Percentiles rank a stretch among this genome's conserved stretches.
phyloP scores from a whole-genome alignment of 2,113 vertebrate species.

The Raja brachyura region DNA sequence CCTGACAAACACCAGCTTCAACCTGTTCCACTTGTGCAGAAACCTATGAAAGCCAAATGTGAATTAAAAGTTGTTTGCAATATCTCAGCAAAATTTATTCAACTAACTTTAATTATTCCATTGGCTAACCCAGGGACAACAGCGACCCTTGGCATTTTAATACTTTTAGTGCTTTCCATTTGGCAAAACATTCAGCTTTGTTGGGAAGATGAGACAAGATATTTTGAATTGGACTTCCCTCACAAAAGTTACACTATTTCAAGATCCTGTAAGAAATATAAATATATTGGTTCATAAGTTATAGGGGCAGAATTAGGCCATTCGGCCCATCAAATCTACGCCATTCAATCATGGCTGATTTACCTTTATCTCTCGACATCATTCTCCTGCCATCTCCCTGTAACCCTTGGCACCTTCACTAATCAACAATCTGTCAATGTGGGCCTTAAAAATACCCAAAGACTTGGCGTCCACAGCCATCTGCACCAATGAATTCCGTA shows the following conservation, averaged over 20 bases:
- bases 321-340: too few species aligned
- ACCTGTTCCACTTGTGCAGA: not conserved
- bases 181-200: not conserved
- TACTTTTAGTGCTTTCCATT: not conserved
- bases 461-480: too few species aligned
- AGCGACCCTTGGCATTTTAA: not conserved
- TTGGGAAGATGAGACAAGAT: conserved; percentile 1
- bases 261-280: not conserved
- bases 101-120: not conserved
- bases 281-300: too few species aligned
- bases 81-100: not conserved
- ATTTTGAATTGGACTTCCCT: not conserved
- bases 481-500: too few species aligned
- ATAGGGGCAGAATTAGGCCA: too few species aligned
- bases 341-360: too few species aligned
- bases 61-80: not conserved
- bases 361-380: too few species aligned
- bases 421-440: too few species aligned
- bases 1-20: not conserved
- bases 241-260: not conserved
- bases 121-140: not conserved
- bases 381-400: too few species aligned
- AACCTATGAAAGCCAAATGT: not conserved
- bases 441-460: too few species aligned
- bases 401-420: too few species aligned